A percentile compares a stretch with the other conserved stretches of the same genome.
phyloP scores from a whole-genome alignment of 2,797 vertebrate species.

The Syngnathus acus region DNA sequence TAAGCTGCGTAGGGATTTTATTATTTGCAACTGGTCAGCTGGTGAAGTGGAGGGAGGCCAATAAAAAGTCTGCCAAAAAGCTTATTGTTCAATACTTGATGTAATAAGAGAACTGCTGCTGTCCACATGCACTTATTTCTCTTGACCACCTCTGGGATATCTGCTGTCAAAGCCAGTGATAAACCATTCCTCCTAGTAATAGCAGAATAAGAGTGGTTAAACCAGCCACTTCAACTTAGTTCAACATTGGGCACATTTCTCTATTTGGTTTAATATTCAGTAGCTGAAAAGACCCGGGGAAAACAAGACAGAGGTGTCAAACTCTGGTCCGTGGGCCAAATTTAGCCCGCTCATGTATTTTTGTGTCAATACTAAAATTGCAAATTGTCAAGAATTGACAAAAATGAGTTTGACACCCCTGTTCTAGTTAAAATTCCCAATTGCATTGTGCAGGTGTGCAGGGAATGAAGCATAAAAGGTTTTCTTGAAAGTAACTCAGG shows the following conservation, averaged over 20 bases:
- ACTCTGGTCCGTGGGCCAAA: too few relatives aligned
- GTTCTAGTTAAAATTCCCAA: too few relatives aligned
- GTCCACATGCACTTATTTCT: slow-evolving; percentile 6
- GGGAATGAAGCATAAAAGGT: background rate
- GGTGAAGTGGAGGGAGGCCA: slow-evolving; percentile 50
- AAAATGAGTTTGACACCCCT: too few relatives aligned
- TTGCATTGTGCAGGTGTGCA: background rate
- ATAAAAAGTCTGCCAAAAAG: slow-evolving; percentile 45
- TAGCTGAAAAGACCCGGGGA: background rate
- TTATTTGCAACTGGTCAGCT: slow-evolving; percentile 43
- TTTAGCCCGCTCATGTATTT: too few relatives aligned
- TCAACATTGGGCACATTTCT: background rate
- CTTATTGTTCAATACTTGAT: slow-evolving; percentile 39
- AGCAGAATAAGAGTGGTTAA: background rate
- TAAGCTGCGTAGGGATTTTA: slow-evolving; percentile 51
- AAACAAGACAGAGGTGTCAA: background rate
- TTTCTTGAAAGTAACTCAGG: background rate
- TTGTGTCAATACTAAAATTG: too few relatives aligned
- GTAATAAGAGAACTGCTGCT: slow-evolving; percentile 36
- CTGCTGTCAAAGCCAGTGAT: slow-evolving; percentile 22
- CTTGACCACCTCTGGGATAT: slow-evolving; percentile 21
- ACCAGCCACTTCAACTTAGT: background rate
- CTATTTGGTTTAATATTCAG: background rate
- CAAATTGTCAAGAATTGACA: too few relatives aligned
- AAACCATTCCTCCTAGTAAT: slow-evolving; percentile 16